Percentiles rank a stretch among this genome's conserved stretches.
Conservation (phyloP, 1,140 invertebrate species). For the Neotoxoptera formosana region DNA sequence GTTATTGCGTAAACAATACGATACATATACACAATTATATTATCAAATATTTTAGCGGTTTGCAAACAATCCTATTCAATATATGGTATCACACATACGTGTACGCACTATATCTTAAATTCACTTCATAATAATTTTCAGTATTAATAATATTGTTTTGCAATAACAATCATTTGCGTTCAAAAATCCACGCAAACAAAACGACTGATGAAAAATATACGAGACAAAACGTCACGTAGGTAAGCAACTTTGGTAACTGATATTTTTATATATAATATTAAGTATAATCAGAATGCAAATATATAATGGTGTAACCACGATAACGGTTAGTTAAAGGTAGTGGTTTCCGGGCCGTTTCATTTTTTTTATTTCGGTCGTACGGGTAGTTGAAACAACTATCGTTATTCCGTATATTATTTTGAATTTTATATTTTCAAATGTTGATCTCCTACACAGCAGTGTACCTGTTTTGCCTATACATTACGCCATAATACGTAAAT, state of each 20-base stretch:
- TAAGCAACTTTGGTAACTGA: not conserved
- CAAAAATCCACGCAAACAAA: not conserved
- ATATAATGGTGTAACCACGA: not conserved
- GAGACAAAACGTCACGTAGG: not conserved
- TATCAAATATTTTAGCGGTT: too few species aligned
- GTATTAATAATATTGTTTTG: too few species aligned
- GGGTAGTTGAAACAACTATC: not conserved
- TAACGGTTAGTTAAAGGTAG: too few species aligned
- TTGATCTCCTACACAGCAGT: not conserved
- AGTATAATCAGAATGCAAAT: not conserved
- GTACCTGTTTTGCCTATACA: not conserved
- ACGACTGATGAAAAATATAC: not conserved
- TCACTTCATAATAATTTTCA: not conserved
- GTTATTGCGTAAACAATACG: too few species aligned
- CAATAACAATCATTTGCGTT: too few species aligned
- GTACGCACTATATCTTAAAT: not conserved
- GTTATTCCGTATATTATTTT: not conserved
- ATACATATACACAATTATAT: too few species aligned
- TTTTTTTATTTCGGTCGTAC: not conserved
- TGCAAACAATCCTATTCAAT: too few species aligned
- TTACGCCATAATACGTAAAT: not conserved
- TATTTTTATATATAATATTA: not conserved
- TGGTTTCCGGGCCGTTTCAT: not conserved
- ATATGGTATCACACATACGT: too few species aligned
- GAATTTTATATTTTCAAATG: not conserved